A percentile compares a stretch with the other conserved stretches of the same genome.
phyloP scores from a whole-genome alignment of 2,113 vertebrate species.

The Cranoglanis bouderius region DNA sequence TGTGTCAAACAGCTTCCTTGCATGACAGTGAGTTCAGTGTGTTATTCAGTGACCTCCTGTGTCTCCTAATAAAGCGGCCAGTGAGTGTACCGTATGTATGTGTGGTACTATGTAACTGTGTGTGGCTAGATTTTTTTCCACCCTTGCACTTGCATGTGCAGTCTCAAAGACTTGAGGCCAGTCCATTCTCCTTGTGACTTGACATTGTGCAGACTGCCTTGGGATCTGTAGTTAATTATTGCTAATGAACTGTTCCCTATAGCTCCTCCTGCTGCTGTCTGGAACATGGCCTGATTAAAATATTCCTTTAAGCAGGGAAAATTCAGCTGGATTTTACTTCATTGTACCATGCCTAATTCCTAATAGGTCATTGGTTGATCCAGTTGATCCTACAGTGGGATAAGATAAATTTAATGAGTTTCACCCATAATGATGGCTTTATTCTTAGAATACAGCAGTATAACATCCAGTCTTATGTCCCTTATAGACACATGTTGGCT shows the following conservation, averaged over 20 bases:
- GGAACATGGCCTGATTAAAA: conserved; percentile 21
- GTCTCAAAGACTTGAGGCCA: background rate
- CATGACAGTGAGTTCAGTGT: background rate
- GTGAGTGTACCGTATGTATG: background rate
- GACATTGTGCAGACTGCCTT: conserved; percentile 25
- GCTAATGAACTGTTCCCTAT: conserved; percentile 32
- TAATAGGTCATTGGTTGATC: conserved; percentile 14
- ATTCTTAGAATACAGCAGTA: background rate
- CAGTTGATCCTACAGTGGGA: background rate
- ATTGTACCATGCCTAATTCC: conserved; percentile 13
- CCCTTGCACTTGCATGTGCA: background rate
- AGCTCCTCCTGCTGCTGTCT: conserved; percentile 12
- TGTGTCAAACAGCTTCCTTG: background rate
- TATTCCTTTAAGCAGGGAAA: conserved; percentile 5
- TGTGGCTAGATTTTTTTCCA: background rate
- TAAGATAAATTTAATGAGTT: conserved; percentile 1
- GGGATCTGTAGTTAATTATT: conserved; percentile 35
- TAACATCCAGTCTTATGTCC: background rate
- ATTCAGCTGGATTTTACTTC: background rate
- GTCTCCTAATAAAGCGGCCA: background rate
- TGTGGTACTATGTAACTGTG: background rate
- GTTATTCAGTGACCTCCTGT: background rate
- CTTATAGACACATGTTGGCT: conserved; percentile 2
- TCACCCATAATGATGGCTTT: background rate
- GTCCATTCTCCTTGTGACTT: conserved; percentile 20